Percentiles rank a stretch among this genome's conserved stretches.
These are phyloP conservation scores for Lepas anatifera DNA, from an alignment of 2,888 invertebrate genomes.

Conservation along the genomic window DNA sequence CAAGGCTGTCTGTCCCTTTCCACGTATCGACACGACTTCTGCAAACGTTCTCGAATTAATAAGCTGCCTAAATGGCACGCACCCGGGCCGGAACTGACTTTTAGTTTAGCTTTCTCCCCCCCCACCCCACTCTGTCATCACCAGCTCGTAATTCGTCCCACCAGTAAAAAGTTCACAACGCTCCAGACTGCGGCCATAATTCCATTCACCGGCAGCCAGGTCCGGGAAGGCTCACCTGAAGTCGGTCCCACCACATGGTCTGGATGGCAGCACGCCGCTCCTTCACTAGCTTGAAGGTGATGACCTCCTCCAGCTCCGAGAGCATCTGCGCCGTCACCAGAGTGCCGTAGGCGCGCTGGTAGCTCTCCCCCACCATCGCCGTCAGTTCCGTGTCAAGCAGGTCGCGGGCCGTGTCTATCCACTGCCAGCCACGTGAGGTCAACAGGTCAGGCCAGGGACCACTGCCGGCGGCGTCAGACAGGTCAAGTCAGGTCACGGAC, in stretches of 20 bases:
- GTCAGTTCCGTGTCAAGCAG: conserved; percentile 91
- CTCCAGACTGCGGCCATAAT: no score
- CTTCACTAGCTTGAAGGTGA: conserved; percentile 85
- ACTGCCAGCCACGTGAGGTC: conserved; percentile 38
- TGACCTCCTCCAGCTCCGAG: conserved; percentile 93
- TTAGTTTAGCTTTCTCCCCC: no score
- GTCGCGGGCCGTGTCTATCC: conserved; percentile 85
- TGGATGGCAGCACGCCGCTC: conserved; percentile 70
- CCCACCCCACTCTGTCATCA: no score
- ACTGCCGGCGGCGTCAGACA: neutral
- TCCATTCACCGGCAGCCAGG: no score
- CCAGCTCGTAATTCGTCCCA: no score
- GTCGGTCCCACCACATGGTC: conserved; percentile 85
- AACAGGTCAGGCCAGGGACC: neutral
- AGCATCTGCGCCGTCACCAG: conserved; percentile 70
- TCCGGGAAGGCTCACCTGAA: no score
- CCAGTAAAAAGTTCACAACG: no score
- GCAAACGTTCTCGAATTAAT: no score
- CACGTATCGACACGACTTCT: no score
- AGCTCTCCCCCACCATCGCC: conserved; percentile 91
- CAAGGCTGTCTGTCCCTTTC: no score
- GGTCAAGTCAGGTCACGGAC: neutral
- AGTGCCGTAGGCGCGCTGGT: conserved; percentile 72
- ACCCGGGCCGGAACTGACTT: no score
- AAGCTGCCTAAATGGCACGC: no score